Evolutionary conservation across 2,797 vertebrate species (phyloP).

Genomic region (Pantherophis vulpinus): DNA sequence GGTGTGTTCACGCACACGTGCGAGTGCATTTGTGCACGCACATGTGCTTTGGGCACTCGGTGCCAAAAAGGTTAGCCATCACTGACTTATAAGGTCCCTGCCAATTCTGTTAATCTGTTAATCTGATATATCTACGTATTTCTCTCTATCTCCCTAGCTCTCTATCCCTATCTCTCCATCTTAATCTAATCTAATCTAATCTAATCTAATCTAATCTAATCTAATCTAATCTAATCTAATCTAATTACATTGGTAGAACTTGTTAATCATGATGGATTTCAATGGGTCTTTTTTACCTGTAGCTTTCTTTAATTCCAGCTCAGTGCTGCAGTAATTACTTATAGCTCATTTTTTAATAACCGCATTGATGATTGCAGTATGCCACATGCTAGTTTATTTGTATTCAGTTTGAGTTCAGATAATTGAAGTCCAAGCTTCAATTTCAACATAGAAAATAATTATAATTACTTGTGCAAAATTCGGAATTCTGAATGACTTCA

Average conservation of each 20-base stretch:
- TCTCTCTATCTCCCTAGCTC: background rate
- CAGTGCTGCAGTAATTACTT: background rate
- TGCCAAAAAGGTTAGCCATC: no score
- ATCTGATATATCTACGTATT: no score
- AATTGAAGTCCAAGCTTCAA: conserved; percentile 57
- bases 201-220: background rate
- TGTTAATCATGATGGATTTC: background rate
- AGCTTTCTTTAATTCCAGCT: background rate
- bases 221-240: background rate
- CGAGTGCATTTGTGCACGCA: no score
- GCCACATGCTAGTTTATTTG: background rate
- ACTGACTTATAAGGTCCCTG: no score
- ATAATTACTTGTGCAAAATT: conserved; percentile 59
- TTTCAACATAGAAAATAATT: conserved; percentile 57
- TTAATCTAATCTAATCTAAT: background rate
- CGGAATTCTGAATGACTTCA: conserved; percentile 7
- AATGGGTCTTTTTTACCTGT: background rate
- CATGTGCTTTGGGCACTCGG: no score
- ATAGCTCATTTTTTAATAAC: background rate
- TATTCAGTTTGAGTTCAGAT: conserved; percentile 39
- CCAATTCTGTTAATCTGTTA: no score
- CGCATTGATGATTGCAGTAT: background rate
- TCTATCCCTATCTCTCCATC: background rate
- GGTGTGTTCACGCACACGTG: no score
- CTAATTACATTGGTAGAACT: background rate